Base-by-base conservation (phyloP, 2,113 vertebrate genomes). In the Marmota flaviventris region DNA sequence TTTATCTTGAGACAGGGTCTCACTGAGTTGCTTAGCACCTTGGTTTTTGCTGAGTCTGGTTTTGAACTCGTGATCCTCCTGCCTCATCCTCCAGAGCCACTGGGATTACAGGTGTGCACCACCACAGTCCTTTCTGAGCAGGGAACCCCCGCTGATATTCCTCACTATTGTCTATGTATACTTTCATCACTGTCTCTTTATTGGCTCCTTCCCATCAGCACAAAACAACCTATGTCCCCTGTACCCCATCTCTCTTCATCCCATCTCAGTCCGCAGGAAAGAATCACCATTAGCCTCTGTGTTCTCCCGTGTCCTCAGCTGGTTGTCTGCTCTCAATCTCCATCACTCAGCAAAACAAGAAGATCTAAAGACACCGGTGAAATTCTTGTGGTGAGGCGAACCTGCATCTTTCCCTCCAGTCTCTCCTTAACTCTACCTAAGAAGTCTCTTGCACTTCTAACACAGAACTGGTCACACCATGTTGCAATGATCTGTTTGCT, bases 401-500 rank as follows among this genome's bases (percentile, higher is more conserved):
- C 37, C 18, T 93, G 73, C 58, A 17, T 78, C 42, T 91, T 42
- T 87, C 67, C 24, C 34, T 88, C 14, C 63, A 25, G 29, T 29
- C 12, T 84, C n/a, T 88, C 42, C 63, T 90, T 72, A 42, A 14
- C 6, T 14, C n/a, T 87, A 10, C 77, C 8, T 37, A n/a, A 51
- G 48, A 76, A 29, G 16, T 10, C 12, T n/a, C 10, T 24, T 69
- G 51, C 39, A 4, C 25, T 32, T 81, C n/a, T 18, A 39, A 17
- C 69, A 65, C 1, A n/a, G 34, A 69, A 5, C 0, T 2, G 8
- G 61, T 63, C 12, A 14, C 0, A 1, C 22, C 67, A 13, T 24
- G 2, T 8, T 63, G 24, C 16, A 65, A 14, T 22, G 5, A 56
- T n/a, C 39, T 83, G 32, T 63, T 81, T 85, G 18, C 37, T 61